These are phyloP conservation scores for Biston betularia DNA, from an alignment of 2,888 invertebrate genomes.

Conservation along the genomic window DNA sequence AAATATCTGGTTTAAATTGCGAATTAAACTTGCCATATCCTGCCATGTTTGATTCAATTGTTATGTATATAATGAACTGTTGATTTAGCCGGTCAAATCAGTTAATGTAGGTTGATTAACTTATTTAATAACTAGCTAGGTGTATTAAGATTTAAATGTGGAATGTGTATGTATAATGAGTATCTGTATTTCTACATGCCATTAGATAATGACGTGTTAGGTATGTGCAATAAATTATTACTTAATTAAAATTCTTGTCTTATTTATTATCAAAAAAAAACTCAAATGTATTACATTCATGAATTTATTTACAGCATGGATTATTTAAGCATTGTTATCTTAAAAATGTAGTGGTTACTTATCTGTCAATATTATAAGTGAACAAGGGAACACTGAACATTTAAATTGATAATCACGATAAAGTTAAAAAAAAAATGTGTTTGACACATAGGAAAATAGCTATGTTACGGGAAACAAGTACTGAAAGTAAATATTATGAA, in stretches of 20 bases:
- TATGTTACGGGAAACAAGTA: conserved; percentile 26
- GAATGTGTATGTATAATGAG: conserved; percentile 42
- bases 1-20: conserved; percentile 41
- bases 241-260: conserved; percentile 19
- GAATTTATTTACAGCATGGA: conserved; percentile 75
- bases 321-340: conserved; percentile 28
- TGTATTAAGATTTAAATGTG: conserved; percentile 30
- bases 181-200: conserved; percentile 40
- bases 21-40: conserved; percentile 82
- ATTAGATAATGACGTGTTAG: conserved; percentile 33
- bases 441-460: conserved; percentile 39
- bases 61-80: conserved; percentile 16
- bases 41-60: conserved; percentile 79
- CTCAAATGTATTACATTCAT: conserved; percentile 43
- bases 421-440: conserved; percentile 38
- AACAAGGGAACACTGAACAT: conserved; percentile 39
- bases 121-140: conserved; percentile 48
- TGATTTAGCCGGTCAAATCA: conserved; percentile 40
- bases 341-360: conserved; percentile 42
- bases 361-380: conserved; percentile 30
- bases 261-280: conserved; percentile 36
- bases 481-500: conserved; percentile 20
- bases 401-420: conserved; percentile 33
- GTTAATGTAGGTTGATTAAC: conserved; percentile 63
- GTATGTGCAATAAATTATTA: conserved; percentile 40